Evolutionary conservation across 2,888 invertebrate species (phyloP), one percentile per base, ranked within the genome.

Genomic region (Rhimphoctona megacephalus): DNA sequence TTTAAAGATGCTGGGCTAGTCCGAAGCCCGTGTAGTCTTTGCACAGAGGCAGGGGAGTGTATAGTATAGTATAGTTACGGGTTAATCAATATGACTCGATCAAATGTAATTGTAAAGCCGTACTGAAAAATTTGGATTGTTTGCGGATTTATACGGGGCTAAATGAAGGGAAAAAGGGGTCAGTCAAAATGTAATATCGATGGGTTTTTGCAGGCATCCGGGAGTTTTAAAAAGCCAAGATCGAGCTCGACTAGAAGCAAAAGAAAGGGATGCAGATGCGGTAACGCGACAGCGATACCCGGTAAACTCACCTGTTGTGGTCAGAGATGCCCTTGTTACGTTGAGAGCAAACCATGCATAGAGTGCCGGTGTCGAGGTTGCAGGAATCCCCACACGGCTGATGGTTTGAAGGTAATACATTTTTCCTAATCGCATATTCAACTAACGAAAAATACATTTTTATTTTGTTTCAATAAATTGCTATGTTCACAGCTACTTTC

Each of bases 331-430:
- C 98, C 98, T 0, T 99, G 99, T 94, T 99, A 99, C 94, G 98
- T 98, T 6, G 97, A 97, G 89, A 97, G 97, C 89, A 97, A 98
- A 93, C 97, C 98, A 0, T 99, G 99, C 93, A 95, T 97, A 8
- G 98, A 97, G 91, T 99, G 99, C 94, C 97, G 97, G 93, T 99
- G 99, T 94, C 96, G 97, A 92, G 98, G 98, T 1, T 99, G 99
- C 94, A 95, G 98, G 90, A 99, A 99, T 95, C 98, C 99, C 3
- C 98, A 98, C 92, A 96, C 97, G 88, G 96, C 97, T 76, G 97
- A 97, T 93, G 98, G 97, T 81, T 96, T 97, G 91, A 97, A 98
- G 96, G 97, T 97, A 94, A 89, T 88, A 43, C 11, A 14, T 43
- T 43, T 43, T 43, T 43, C 11, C 11, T 43, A 4, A 33, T 33